Base-by-base conservation (phyloP, 2,113 vertebrate genomes). In the Taxidea taxus region DNA sequence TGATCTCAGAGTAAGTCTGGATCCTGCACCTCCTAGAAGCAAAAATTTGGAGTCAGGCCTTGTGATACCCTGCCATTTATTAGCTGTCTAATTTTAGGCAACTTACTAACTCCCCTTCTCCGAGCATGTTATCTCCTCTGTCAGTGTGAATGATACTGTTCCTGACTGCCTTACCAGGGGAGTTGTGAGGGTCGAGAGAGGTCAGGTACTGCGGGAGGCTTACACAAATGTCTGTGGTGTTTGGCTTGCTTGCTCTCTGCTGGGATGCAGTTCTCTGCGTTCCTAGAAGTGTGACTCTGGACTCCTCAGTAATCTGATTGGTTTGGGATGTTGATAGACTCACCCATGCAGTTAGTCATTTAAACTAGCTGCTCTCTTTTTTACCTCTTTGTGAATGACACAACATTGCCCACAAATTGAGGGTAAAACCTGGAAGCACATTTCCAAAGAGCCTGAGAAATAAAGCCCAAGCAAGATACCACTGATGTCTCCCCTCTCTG, bases 381-480 rank as follows among this genome's bases (percentile, higher is more conserved):
- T 77, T 47, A 83, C 6, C 60, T 49, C 20, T 74, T 78, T 66
- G 60, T 75, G 56, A 97, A 84, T 56, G 49, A 84, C 56, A 90
- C 74, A 93, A 54, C 5, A 18, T 54, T 54, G 51, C 51, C 16
- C 51, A 54, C 51, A 54, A 75, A 49, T 12, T 87, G 29, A 95
- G 20, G 70, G 44, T 18, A 90, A 84, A 92, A 70, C 10, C n/a
- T 74, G 44, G 44, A 90, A 94, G 25, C 21, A 80, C 15, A 39
- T 39, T 66, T 94, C 49, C 51, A 81, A 96, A 80, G 85, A 92
- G 93, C 68, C 77, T 80, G 75, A 75, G 62, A 95, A 68, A 62
- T 72, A 93, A 92, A 91, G 37, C 31, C 39, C 12, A 87, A 92
- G 81, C 9, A 87, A 92, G 81, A 72, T 21, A 58, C 4, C 4